Base-by-base conservation (phyloP, 1,140 invertebrate genomes). In the Pinna nobilis region DNA sequence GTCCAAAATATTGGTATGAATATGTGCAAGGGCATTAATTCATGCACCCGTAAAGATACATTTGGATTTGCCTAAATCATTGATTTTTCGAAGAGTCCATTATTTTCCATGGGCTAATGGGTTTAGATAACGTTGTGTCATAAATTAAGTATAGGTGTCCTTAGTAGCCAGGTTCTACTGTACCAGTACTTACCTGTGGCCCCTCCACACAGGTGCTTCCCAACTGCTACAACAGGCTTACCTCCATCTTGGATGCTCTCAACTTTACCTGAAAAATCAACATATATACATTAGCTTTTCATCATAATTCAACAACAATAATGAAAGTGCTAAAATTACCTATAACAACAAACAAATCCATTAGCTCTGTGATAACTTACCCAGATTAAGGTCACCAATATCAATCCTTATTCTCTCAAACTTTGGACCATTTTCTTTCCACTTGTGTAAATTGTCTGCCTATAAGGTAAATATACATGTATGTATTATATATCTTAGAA, bases 141-240 rank as follows among this genome's bases (percentile, higher is more conserved):
- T n/a, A n/a, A n/a, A n/a, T n/a, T n/a, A n/a, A n/a, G n/a, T n/a
- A n/a, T n/a, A n/a, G n/a, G n/a, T n/a, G n/a, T n/a, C n/a, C n/a
- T n/a, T n/a, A n/a, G n/a, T n/a, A n/a, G n/a, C n/a, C n/a, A n/a
- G n/a, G n/a, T n/a, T n/a, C n/a, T n/a, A 44, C 30, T 64, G 39
- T 47, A 32, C 11, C 71, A 61, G 74, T 49, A 61, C 66, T 69
- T 80, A 94, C 94, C 94, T 76, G 95, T 95, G 37, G 95, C 95
- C 23, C 90, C 92, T 1, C 95, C 95, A 87, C 95, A 97, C 20
- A 97, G 90, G 89, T 97, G 95, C 89, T 97, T 97, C 0, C 94
- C 94, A 33, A 95, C 87, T 1, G 92, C 95, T 49, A 96, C 93
- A 51, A 93, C 90, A 59, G 72, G 71, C 47, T 84, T 78, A 18